Percentiles rank a stretch among this genome's conserved stretches.
Conservation (phyloP, 2,888 invertebrate genomes). For the Protonemura montana region DNA sequence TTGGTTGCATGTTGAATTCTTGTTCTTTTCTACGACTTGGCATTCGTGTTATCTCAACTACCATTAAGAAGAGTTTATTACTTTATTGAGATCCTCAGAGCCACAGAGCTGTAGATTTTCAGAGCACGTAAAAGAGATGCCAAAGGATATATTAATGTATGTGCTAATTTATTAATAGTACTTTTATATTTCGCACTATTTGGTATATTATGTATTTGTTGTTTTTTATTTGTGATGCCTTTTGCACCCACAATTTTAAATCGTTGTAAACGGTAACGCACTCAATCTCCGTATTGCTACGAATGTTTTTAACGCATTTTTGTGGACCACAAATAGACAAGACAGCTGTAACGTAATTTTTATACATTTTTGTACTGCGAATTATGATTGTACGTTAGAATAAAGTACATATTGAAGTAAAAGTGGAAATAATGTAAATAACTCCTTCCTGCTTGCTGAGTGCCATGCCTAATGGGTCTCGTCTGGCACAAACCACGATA, state of each 20-base stretch:
- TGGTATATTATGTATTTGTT: not conserved
- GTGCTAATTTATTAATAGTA: not conserved
- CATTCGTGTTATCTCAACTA: not conserved
- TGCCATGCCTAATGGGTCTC: not conserved
- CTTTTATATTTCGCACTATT: not conserved
- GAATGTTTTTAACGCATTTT: constrained; percentile 27
- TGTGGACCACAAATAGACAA: constrained; percentile 33
- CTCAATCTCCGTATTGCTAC: not conserved
- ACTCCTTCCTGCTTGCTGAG: not conserved
- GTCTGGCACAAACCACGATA: not conserved
- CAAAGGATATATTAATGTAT: not conserved
- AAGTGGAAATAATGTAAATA: not conserved
- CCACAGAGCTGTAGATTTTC: not conserved
- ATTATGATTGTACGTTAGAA: constrained; percentile 7
- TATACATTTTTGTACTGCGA: constrained; percentile 39
- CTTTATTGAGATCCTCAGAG: not conserved
- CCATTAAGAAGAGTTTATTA: not conserved
- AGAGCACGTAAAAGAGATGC: not conserved
- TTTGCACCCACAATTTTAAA: not conserved
- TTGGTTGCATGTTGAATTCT: not conserved
- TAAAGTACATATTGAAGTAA: not conserved
- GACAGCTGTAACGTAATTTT: constrained; percentile 32
- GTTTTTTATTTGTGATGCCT: not conserved
- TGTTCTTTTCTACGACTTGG: not conserved
- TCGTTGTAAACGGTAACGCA: not conserved